Evolutionary conservation across 1,140 invertebrate species (phyloP).

Genomic region (Helicoverpa armigera): DNA sequence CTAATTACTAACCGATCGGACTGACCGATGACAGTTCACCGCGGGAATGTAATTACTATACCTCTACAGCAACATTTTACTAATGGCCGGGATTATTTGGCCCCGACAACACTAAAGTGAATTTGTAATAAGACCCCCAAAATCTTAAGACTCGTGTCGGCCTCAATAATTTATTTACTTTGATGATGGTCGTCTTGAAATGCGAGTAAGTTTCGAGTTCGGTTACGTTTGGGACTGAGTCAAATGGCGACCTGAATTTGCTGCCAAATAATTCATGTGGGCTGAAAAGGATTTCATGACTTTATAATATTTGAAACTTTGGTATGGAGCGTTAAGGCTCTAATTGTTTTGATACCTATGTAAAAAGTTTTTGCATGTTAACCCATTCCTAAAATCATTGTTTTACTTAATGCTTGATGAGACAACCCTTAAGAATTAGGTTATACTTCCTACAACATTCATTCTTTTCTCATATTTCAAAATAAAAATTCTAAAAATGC

Average conservation of each 20-base stretch:
- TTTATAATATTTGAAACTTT: too few relatives aligned
- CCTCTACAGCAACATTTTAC: slow-evolving; percentile 58
- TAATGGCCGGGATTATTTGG: slow-evolving; percentile 67
- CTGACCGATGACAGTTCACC: slow-evolving; percentile 71
- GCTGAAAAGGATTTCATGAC: background rate
- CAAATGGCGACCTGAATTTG: slow-evolving; percentile 25
- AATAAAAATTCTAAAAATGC: background rate
- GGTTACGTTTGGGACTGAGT: slow-evolving; percentile 36
- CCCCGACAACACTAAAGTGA: slow-evolving; percentile 63
- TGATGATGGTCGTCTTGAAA: slow-evolving; percentile 52
- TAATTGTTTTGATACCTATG: too few relatives aligned
- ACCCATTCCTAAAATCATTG: too few relatives aligned
- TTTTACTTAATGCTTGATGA: too few relatives aligned
- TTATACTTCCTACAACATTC: too few relatives aligned
- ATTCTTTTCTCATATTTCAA: too few relatives aligned
- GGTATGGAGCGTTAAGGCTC: too few relatives aligned
- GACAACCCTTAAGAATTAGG: too few relatives aligned
- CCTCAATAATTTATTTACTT: slow-evolving; percentile 68
- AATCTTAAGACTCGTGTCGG: slow-evolving; percentile 63
- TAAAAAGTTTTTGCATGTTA: too few relatives aligned
- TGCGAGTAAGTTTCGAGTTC: slow-evolving; percentile 45
- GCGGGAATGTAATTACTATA: slow-evolving; percentile 69
- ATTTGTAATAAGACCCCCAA: slow-evolving; percentile 67
- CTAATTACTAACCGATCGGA: slow-evolving; percentile 66
- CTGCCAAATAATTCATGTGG: slow-evolving; percentile 20